Base-by-base conservation (phyloP, 2,797 vertebrate species). In the Todus mexicanus region DNA sequence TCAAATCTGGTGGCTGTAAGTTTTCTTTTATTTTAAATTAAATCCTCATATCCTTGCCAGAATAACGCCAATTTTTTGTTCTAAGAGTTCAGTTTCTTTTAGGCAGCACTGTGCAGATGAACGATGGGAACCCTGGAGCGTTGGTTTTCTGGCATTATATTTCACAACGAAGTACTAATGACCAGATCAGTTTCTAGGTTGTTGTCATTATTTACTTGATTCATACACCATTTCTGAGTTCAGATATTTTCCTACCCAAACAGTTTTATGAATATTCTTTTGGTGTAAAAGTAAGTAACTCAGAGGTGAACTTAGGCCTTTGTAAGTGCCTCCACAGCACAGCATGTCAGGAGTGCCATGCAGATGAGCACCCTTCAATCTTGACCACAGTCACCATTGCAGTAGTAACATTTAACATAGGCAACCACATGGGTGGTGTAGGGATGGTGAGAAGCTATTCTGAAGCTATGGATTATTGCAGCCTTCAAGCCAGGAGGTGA, bases 351-450 rank as follows among this genome's bases (percentile, higher is more conserved):
- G 33, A 72, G 13, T 4, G 43, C 27, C 38, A 7, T 8, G 7
- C 10, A 47, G 27, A 51, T 14, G 37, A 89, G 10, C 15, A 45
- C 38, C n/a, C 38, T 29, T 68, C 31, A 57, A 25, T 27, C 38
- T 57, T 57, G 23, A 29, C 7, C 1, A 2, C 8, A 27, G 42
- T 37, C 23, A 75, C 14, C 29, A 35, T 19, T 1, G 2, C 6
- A 27, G 21, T 4, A 56, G n/a, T 25, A 77, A 54, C 14, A 29
- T 48, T 64, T 77, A 54, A 29, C 27, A 35, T 1, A 60, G 27
- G 13, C 21, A 69, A 12, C 11, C 11, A 2, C 17, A 48, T 12
- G 64, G 25, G 19, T 60, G 33, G 25, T 70, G 10, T 48, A 25
- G 38, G 23, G 13, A 29, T 16, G 12, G 16, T 35, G 48, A 74